These are phyloP conservation scores for Chrysolina americana DNA, from an alignment of 2,888 invertebrate species.

Conservation along the genomic window DNA sequence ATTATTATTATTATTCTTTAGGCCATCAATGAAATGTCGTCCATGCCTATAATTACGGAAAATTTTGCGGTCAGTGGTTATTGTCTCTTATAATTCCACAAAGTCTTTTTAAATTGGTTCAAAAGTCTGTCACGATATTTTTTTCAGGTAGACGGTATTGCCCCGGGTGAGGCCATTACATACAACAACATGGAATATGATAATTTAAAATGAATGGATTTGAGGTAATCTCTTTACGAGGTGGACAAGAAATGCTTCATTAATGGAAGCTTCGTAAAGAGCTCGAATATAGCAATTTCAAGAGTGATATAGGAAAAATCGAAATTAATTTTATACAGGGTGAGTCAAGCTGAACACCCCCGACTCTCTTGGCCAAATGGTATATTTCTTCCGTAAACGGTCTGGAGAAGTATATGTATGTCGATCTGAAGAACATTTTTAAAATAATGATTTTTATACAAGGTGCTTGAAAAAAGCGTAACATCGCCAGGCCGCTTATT, in stretches of 20 bases:
- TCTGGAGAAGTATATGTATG: too few species aligned
- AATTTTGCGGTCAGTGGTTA: slow-evolving; percentile 19
- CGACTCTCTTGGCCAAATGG: too few species aligned
- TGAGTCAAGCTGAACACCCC: too few species aligned
- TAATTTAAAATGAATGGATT: slow-evolving; percentile 20
- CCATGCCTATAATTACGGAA: slow-evolving; percentile 21
- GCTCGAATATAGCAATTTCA: too few species aligned
- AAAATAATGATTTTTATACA: too few species aligned
- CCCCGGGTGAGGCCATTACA: slow-evolving; percentile 24
- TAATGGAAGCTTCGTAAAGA: too few species aligned
- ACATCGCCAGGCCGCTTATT: too few species aligned
- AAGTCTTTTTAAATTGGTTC: slow-evolving; percentile 31
- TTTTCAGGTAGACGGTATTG: slow-evolving; percentile 27
- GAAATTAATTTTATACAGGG: too few species aligned
- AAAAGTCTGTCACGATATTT: slow-evolving; percentile 36
- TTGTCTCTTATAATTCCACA: slow-evolving; percentile 24
- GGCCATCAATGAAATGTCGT: slow-evolving; percentile 11
- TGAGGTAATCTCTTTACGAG: slow-evolving; percentile 11
- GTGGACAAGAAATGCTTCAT: not conserved
- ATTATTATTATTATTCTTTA: not conserved
- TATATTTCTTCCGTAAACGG: too few species aligned
- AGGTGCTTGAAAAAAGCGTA: too few species aligned
- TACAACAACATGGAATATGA: slow-evolving; percentile 24
- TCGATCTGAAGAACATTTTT: too few species aligned
- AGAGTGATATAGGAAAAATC: too few species aligned